Evolutionary conservation across 2,888 invertebrate genomes (phyloP), one percentile per base, ranked within the genome.

Genomic region (Andrena praecox): DNA sequence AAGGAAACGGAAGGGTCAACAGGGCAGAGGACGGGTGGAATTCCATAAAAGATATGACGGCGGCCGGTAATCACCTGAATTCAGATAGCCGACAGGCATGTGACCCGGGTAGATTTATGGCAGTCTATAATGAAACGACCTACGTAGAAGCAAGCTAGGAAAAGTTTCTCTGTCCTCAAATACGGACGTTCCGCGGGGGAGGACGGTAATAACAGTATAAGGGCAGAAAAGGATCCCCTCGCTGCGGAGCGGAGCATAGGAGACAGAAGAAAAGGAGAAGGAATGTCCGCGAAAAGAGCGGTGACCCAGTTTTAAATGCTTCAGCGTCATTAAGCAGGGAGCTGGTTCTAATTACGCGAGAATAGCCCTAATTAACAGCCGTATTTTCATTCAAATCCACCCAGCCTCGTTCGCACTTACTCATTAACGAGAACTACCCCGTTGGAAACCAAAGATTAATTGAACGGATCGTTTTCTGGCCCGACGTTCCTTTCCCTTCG

Each of bases 281-380:
- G 68, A 68, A 77, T 67, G 75, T 71, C 69, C 70, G 70, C 74
- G 76, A 72, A 84, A 78, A 75, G 77, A 77, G 75, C 78, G 79
- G 62, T 89, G 91, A 92, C 91, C 91, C 76, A 91, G 85, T 92
- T 91, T 87, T 79, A 85, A 81, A 86, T 87, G 84, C 80, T 87
- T 88, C 83, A 69, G 85, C 86, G 70, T 85, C 87, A 86, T 90
- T 89, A 89, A 90, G 87, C 83, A 88, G 87, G 75, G 85, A 87
- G 78, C 88, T 79, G 79, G 86, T 87, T 89, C 89, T 91, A 90
- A 92, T 92, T 92, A 91, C 89, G 77, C 87, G 82, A 86, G 88
- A 89, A 91, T 91, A 89, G 89, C 87, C 85, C 89, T 92, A 92
- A 92, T 92, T 92, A 92, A 91, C 91, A 91, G 85, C 79, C 87